Evolutionary conservation across 2,888 invertebrate genomes (phyloP).

Genomic region (Idaea biselata): DNA sequence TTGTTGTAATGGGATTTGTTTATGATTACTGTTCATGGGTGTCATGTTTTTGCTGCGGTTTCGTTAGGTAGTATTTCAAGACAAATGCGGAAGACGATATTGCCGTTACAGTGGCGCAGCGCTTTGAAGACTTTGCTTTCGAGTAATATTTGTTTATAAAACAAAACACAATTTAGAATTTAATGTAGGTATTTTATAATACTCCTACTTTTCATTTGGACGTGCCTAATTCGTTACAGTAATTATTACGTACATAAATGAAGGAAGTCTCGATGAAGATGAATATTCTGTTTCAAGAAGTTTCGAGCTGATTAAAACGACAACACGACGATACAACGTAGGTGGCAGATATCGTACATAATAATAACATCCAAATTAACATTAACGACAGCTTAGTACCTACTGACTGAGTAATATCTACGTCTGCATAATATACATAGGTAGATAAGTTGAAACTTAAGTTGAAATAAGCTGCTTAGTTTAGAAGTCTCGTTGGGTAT

Average conservation of each 20-base stretch:
- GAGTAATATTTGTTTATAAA: conserved; percentile 28
- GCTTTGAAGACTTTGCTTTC: conserved; percentile 19
- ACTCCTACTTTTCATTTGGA: too few species aligned
- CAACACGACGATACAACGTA: neutral
- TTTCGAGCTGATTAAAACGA: neutral
- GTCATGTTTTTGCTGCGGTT: conserved; percentile 25
- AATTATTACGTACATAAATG: neutral
- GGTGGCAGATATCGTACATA: neutral
- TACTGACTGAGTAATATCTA: neutral
- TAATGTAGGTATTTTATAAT: neutral
- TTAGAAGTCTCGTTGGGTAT: neutral
- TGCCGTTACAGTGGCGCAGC: conserved; percentile 32
- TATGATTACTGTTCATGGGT: conserved; percentile 18
- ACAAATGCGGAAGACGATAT: conserved; percentile 34
- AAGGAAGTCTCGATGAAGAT: neutral
- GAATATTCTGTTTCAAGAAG: neutral
- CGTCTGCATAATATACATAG: neutral
- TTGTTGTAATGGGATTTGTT: conserved; percentile 20
- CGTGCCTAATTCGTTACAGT: too few species aligned
- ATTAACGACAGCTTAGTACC: conserved; percentile 12
- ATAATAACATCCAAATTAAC: conserved; percentile 7
- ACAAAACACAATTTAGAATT: too few species aligned
- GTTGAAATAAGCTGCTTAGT: neutral
- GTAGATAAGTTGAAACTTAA: neutral
- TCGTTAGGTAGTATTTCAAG: conserved; percentile 24